These are phyloP conservation scores for Patiria miniata DNA, from an alignment of 35 echinoderm and acorn worm species.

Conservation along the genomic window DNA sequence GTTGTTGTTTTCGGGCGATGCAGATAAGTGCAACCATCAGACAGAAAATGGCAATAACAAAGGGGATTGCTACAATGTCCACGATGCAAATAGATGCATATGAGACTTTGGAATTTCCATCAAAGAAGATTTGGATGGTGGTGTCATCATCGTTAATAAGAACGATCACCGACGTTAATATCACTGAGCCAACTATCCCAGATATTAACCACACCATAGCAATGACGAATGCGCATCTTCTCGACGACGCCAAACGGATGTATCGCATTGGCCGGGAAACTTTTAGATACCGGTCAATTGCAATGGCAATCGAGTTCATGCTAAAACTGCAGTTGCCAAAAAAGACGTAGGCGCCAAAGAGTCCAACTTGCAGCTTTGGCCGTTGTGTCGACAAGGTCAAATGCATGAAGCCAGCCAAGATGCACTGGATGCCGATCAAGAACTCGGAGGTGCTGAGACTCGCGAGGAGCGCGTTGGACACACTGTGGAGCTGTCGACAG, in stretches of 20 bases:
- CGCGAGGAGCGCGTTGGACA: neutral
- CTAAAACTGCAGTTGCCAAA: neutral
- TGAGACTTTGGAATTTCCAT: too few species aligned
- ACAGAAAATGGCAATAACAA: neutral
- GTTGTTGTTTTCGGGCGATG: neutral
- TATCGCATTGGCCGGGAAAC: neutral
- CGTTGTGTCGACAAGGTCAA: neutral
- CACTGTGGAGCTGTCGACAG: neutral
- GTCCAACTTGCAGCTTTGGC: neutral
- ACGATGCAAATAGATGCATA: neutral
- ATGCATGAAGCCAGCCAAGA: neutral
- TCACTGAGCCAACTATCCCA: too few species aligned
- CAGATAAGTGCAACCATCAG: neutral
- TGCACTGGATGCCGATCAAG: neutral
- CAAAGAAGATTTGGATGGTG: too few species aligned
- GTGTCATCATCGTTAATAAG: too few species aligned
- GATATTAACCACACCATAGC: neutral
- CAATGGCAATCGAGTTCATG: neutral
- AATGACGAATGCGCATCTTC: neutral
- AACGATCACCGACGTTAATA: too few species aligned
- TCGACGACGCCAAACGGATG: neutral
- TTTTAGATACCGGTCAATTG: neutral
- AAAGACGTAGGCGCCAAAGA: too few species aligned
- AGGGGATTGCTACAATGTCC: neutral
- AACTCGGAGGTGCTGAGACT: neutral